Percentiles rank a stretch among this genome's conserved stretches.
Evolutionary conservation across 2,888 invertebrate species (phyloP).

Genomic region (Xestia c-nigrum): DNA sequence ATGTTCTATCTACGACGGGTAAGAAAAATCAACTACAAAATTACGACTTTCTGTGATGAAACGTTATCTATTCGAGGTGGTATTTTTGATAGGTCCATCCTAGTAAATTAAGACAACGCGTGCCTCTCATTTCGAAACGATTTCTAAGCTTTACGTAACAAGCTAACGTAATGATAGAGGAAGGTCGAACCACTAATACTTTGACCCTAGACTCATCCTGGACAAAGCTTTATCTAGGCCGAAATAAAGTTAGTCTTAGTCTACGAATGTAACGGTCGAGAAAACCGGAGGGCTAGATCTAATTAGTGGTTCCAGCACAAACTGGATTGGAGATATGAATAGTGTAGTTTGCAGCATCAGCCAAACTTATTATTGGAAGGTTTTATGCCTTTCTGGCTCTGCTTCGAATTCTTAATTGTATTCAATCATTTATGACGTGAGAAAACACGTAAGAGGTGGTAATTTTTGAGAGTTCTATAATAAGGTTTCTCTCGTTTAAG

Average conservation of each 20-base stretch:
- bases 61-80: neutral
- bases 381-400: neutral
- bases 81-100: slow-evolving; percentile 2
- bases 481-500: no score
- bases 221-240: slow-evolving; percentile 63
- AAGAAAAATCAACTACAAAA: neutral
- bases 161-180: slow-evolving; percentile 50
- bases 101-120: slow-evolving; percentile 26
- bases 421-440: neutral
- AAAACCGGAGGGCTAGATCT: slow-evolving; percentile 58
- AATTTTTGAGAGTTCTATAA: no score
- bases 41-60: neutral
- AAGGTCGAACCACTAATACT: slow-evolving; percentile 56
- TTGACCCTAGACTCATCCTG: slow-evolving; percentile 50
- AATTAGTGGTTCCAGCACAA: slow-evolving; percentile 41
- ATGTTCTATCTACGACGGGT: neutral
- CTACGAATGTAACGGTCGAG: slow-evolving; percentile 36
- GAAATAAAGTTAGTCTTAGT: slow-evolving; percentile 67
- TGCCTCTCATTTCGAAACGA: slow-evolving; percentile 25
- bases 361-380: slow-evolving; percentile 41
- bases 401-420: neutral
- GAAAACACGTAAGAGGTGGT: neutral
- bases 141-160: slow-evolving; percentile 36
- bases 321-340: slow-evolving; percentile 37
- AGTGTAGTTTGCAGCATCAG: slow-evolving; percentile 10